Evolutionary conservation across 1,140 invertebrate species (phyloP).

Genomic region (Apis laboriosa): DNA sequence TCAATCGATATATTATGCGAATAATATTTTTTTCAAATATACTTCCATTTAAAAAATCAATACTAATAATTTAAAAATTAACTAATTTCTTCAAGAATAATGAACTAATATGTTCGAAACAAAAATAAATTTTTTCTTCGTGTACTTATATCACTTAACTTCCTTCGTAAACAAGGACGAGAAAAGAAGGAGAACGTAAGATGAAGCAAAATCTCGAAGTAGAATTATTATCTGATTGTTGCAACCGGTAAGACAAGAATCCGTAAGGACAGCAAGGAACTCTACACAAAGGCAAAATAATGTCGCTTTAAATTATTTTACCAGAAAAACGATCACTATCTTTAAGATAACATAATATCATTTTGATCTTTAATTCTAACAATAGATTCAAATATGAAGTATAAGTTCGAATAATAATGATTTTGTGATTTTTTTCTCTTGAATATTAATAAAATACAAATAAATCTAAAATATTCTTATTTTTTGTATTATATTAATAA

Average conservation of each 20-base stretch:
- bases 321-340: conserved; percentile 48
- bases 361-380: not conserved
- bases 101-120: conserved; percentile 3
- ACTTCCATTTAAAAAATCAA: not conserved
- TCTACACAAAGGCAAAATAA: conserved; percentile 24
- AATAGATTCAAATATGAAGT: conserved; percentile 4
- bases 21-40: not conserved
- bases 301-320: conserved; percentile 41
- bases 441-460: not conserved
- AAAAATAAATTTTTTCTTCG: not conserved
- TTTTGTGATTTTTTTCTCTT: not conserved
- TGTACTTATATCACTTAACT: conserved; percentile 24
- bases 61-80: not conserved
- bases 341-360: not conserved
- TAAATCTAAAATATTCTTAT: not conserved
- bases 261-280: conserved; percentile 18
- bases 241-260: conserved; percentile 28
- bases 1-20: not conserved
- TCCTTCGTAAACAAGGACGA: conserved; percentile 28
- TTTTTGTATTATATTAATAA: no score
- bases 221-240: conserved; percentile 37
- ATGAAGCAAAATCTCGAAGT: conserved; percentile 22
- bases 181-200: conserved; percentile 24
- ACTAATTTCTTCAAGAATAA: not conserved
- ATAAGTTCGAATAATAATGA: not conserved